Conservation (phyloP, 2,113 vertebrate species). For the Leiothrix lutea region DNA sequence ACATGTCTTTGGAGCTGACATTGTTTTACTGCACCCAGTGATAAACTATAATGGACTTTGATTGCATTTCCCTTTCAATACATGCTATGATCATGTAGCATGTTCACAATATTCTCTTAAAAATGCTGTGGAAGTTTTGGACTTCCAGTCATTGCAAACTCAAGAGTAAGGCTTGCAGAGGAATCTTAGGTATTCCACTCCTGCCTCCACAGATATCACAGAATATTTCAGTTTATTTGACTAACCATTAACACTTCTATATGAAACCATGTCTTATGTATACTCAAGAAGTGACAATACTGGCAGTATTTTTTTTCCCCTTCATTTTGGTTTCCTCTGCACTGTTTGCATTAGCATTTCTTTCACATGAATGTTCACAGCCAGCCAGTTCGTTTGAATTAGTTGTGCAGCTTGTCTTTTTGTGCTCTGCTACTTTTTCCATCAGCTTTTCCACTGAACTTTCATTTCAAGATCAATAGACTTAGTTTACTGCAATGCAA, state of each 20-base stretch:
- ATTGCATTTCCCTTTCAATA: constrained; percentile 24
- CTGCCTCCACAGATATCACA: background rate
- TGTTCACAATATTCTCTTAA: background rate
- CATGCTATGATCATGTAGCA: background rate
- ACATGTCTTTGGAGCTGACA: background rate
- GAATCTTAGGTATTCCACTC: background rate
- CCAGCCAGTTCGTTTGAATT: background rate
- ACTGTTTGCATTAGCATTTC: constrained; percentile 11
- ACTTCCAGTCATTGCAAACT: background rate
- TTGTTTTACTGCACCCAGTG: background rate
- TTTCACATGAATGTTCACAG: constrained; percentile 17
- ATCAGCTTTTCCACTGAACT: constrained; percentile 41
- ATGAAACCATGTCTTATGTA: background rate
- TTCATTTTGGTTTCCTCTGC: background rate
- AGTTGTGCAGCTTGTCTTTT: constrained; percentile 8
- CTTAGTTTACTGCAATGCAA: background rate
- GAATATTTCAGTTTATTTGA: background rate
- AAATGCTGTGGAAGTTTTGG: background rate
- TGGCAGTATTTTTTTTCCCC: background rate
- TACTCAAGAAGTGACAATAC: background rate
- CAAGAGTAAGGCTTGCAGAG: background rate
- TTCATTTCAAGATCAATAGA: constrained; percentile 37
- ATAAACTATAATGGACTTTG: background rate
- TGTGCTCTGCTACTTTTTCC: constrained; percentile 31
- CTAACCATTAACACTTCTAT: background rate